These are phyloP conservation scores for Emys orbicularis DNA, from an alignment of 2,797 vertebrate species.

Conservation along the genomic window DNA sequence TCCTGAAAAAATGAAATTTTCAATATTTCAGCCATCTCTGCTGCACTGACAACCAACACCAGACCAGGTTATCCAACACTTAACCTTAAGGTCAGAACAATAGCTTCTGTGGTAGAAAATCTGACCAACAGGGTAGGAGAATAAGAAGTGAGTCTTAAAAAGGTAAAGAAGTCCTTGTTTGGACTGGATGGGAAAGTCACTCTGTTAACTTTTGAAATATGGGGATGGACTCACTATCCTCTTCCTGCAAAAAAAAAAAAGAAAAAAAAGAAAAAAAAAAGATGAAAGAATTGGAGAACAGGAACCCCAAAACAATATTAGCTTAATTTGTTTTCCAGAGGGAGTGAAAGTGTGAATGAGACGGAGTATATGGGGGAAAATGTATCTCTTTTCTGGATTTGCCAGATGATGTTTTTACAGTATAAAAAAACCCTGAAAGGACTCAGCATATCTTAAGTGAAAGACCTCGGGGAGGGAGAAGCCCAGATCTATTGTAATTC, in stretches of 20 bases:
- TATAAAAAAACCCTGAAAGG: not conserved
- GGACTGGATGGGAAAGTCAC: not conserved
- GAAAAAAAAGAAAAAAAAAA: rapidly evolving
- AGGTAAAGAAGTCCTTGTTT: not conserved
- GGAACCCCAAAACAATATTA: not conserved
- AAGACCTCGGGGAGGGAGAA: not conserved
- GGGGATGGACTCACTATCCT: not conserved
- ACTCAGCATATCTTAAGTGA: not conserved
- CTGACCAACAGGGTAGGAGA: not conserved
- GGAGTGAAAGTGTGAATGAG: not conserved
- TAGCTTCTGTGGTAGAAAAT: no score
- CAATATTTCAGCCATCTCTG: no score
- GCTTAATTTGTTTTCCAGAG: not conserved
- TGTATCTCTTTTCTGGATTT: not conserved
- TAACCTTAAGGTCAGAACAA: not conserved
- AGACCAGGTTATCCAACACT: no score
- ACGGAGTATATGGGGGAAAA: not conserved
- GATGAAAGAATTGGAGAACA: not conserved
- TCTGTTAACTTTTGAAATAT: not conserved
- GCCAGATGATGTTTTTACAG: no score
- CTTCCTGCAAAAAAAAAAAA: not conserved
- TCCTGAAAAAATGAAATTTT: no score
- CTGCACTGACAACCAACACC: no score
- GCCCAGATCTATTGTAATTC: not conserved
- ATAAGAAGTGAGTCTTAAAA: not conserved